These are phyloP conservation scores for Lycia hirtaria DNA, from an alignment of 2,888 invertebrate genomes.

Conservation along the genomic window DNA sequence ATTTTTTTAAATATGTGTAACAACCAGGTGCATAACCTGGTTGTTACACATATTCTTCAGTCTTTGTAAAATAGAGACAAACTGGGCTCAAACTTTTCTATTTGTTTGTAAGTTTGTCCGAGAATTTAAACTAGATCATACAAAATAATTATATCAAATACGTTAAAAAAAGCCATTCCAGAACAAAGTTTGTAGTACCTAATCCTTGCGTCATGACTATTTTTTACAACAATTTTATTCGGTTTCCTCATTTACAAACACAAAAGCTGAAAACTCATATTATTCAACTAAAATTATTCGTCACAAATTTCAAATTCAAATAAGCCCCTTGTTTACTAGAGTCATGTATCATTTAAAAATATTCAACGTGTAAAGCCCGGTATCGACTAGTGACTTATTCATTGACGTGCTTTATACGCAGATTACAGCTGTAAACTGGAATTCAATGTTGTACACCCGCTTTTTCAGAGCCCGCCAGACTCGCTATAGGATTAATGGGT, in stretches of 20 bases:
- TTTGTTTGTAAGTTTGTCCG: no score
- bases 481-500: conserved; percentile 62
- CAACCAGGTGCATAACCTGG: no score
- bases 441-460: conserved; percentile 59
- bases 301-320: conserved; percentile 30
- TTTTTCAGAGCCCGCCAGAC: conserved; percentile 61
- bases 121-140: no score
- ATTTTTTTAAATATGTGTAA: no score
- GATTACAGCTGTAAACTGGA: conserved; percentile 70
- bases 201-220: no score
- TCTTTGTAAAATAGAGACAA: no score
- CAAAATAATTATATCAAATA: no score
- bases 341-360: conserved; percentile 55
- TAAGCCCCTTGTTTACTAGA: conserved; percentile 37
- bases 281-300: background rate
- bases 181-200: no score
- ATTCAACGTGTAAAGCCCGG: conserved; percentile 49
- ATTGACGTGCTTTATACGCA: conserved; percentile 59
- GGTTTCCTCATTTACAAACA: background rate
- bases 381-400: conserved; percentile 46
- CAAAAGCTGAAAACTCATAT: background rate
- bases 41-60: no score
- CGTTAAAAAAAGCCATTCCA: no score
- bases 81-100: no score
- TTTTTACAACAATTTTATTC: no score